Percentiles rank a stretch among this genome's conserved stretches.
phyloP scores from a whole-genome alignment of 2,113 vertebrate genomes.

The Rhodinocichla rosea region DNA sequence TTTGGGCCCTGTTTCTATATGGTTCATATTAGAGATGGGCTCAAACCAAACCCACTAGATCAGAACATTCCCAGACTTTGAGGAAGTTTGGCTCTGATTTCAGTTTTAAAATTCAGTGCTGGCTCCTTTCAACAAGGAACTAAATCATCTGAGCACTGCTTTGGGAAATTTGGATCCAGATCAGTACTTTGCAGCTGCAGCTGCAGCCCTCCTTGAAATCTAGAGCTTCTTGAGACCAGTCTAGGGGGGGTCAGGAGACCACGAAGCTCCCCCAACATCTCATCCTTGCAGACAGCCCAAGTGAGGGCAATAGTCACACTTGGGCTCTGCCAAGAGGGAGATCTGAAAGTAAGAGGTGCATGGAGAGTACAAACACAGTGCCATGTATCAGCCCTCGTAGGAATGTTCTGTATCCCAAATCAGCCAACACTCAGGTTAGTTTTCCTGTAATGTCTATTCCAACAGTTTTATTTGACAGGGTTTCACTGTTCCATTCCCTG shows the following conservation, averaged over 20 bases:
- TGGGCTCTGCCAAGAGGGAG: background rate
- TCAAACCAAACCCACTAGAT: conserved; percentile 51
- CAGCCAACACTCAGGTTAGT: background rate
- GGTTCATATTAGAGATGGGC: conserved; percentile 30
- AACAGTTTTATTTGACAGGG: background rate
- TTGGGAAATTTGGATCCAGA: conserved; percentile 57
- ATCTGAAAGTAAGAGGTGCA: background rate
- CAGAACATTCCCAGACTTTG: conserved; percentile 68
- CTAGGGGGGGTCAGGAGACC: background rate
- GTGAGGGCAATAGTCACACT: background rate
- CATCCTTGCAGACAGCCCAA: accelerated
- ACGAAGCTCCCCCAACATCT: background rate
- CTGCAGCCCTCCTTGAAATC: conserved; percentile 12
- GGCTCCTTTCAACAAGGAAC: conserved; percentile 35
- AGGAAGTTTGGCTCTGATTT: conserved; percentile 63
- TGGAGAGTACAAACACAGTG: background rate
- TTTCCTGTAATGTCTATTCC: background rate
- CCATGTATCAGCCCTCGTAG: background rate
- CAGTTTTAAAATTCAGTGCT: conserved; percentile 50
- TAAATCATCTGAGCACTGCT: conserved; percentile 49
- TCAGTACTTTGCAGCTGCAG: conserved; percentile 26
- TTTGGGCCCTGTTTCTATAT: conserved; percentile 17
- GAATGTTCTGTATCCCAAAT: background rate
- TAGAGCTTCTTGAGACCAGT: background rate
- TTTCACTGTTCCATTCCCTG: background rate